phyloP scores from a whole-genome alignment of 2,113 vertebrate genomes.

The Epinephelus lanceolatus region DNA sequence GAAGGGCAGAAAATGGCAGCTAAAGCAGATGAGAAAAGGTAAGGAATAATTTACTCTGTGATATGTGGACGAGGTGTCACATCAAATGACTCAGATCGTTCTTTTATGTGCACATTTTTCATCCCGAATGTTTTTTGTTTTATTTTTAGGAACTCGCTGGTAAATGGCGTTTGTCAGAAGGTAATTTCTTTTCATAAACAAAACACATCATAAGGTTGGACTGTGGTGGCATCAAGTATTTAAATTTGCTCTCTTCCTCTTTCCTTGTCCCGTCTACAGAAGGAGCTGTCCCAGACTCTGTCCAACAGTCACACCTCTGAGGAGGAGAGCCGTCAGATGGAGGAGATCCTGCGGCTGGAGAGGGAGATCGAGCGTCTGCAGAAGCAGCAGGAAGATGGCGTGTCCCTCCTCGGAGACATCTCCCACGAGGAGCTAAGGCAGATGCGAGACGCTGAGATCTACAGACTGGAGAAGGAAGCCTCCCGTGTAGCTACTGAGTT shows the following conservation, averaged over 20 bases:
- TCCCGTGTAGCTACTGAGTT: constrained; percentile 92
- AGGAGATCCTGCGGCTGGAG: constrained; percentile 92
- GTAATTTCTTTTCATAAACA: constrained; percentile 48
- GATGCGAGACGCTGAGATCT: constrained; percentile 90
- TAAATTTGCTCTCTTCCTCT: not conserved
- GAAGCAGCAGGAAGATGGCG: constrained; percentile 89
- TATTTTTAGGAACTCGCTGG: constrained; percentile 69
- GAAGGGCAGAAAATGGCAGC: constrained; percentile 57
- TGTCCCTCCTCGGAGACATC: constrained; percentile 87
- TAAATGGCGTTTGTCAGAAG: constrained; percentile 75
- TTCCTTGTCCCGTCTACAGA: constrained; percentile 51
- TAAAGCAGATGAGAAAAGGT: constrained; percentile 62
- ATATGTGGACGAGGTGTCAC: no score
- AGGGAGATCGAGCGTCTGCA: constrained; percentile 93
- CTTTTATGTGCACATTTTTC: not conserved
- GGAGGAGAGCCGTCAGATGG: constrained; percentile 92
- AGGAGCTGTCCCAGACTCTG: constrained; percentile 59
- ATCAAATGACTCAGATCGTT: not conserved
- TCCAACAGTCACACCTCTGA: constrained; percentile 80
- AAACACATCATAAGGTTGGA: not conserved
- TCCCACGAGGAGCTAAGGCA: constrained; percentile 87
- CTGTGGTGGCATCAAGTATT: not conserved
- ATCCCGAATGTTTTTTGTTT: not conserved
- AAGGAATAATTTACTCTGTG: not conserved
- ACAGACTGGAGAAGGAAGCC: constrained; percentile 90